Conservation (phyloP, 2,797 vertebrate species). For the Malurus leucopterus region DNA sequence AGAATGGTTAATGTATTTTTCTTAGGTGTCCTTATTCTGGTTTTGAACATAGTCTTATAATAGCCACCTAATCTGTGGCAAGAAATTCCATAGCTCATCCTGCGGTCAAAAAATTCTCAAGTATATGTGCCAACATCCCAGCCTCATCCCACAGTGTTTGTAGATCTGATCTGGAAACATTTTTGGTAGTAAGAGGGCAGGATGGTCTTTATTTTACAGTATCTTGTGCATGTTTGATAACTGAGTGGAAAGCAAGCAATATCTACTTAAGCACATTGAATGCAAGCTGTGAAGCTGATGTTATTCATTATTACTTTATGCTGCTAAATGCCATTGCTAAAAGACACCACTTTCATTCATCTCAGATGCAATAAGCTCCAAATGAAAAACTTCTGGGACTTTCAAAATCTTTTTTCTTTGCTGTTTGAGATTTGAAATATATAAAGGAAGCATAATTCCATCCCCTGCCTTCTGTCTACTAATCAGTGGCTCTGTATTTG, state of each 20-base stretch:
- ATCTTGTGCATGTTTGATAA: background rate
- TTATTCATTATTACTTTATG: background rate
- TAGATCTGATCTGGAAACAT: background rate
- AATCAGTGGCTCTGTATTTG: background rate
- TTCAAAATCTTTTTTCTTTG: background rate
- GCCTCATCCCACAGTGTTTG: background rate
- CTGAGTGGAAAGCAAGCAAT: background rate
- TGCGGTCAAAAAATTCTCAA: background rate
- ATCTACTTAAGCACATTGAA: background rate
- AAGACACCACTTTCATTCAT: background rate
- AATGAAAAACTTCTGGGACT: background rate
- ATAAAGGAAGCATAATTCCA: background rate
- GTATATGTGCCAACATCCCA: background rate
- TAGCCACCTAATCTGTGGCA: background rate
- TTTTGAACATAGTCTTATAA: background rate
- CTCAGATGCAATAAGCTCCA: background rate
- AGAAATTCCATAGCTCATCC: background rate
- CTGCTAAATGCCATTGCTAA: background rate
- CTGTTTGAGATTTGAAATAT: background rate
- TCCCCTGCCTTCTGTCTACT: rapidly evolving
- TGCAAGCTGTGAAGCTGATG: background rate
- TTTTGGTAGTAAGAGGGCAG: background rate
- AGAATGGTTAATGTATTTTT: background rate
- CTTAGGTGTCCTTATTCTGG: background rate
- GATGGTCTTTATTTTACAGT: background rate